Base-by-base conservation (phyloP, 2,113 vertebrate genomes). In the Gambusia holbrooki region DNA sequence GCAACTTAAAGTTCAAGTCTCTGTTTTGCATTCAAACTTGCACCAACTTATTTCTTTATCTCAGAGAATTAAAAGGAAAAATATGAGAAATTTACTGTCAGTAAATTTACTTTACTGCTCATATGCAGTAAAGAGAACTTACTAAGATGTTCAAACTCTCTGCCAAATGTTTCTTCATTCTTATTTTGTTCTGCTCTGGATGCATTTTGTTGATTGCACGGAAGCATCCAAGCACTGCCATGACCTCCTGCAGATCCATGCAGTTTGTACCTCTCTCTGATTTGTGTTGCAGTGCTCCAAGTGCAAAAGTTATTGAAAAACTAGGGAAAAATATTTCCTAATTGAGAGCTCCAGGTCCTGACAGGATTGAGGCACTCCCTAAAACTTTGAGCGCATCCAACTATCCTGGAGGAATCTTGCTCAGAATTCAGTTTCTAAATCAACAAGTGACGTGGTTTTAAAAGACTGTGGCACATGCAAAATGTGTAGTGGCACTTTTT, bases 11-110 rank as follows among this genome's bases (percentile, higher is more conserved):
- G 10, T 19, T 42, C n/a, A 62, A 25, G 0, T 45, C 22, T 68
- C 54, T 82, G 66, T 65, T 35, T 64, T 61, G 12, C 27, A 35
- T 42, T 45, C 76, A 33, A 76, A 66, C 76, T 27, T 76, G 69
- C 14, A 68, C 22, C 28, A n/a, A 32, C 40, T 62, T 78, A 58
- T 76, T 68, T 73, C 45, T 15, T 48, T 32, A 28, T 68, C 1
- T 27, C 54, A 19, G 9, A 19, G n/a, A 8, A 1, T 48, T 58
- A 37, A 30, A 76, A 65, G 29, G 62, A 66, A 62, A 42, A 1
- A 74, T 13, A 0, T 2, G 2, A 17, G 17, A 8, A 15, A 61
- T 48, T 12, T 63, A 45, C 63, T 51, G 30, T 2, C 19, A 19
- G 27, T 27, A 27, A 27, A 27, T 27, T 27, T 27, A 27, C 27